Conservation (phyloP, 2,113 vertebrate genomes). For the Setophaga coronata region DNA sequence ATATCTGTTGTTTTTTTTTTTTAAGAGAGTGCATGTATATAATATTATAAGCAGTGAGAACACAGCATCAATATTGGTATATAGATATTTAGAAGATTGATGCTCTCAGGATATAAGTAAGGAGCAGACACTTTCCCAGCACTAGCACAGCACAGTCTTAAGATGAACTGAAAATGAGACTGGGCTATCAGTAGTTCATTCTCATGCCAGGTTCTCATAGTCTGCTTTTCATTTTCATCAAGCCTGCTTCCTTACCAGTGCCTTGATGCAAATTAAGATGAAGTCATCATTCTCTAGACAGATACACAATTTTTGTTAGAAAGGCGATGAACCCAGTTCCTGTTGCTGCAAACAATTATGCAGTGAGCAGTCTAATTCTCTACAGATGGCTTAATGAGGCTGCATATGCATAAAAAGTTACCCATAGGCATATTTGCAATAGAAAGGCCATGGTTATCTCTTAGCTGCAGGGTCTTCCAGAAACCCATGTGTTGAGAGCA, state of each 20-base stretch:
- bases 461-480: slow-evolving; percentile 24
- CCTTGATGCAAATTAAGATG: slow-evolving; percentile 31
- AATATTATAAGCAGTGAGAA: background rate
- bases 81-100: background rate
- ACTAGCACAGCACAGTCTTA: background rate
- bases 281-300: slow-evolving; percentile 38
- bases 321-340: background rate
- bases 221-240: slow-evolving; percentile 33
- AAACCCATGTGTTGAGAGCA: background rate
- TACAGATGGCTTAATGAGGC: slow-evolving; percentile 47
- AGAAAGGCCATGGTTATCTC: slow-evolving; percentile 7
- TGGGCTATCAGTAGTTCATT: background rate
- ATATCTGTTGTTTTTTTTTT: background rate
- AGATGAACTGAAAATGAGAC: background rate
- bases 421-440: slow-evolving; percentile 5
- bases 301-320: slow-evolving; percentile 20
- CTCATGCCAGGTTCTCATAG: background rate
- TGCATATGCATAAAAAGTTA: slow-evolving; percentile 5
- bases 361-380: slow-evolving; percentile 41
- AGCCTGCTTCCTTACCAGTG: background rate
- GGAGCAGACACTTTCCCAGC: background rate
- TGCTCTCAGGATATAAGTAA: background rate
- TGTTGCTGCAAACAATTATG: slow-evolving; percentile 41
- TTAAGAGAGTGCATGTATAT: background rate
- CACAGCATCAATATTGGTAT: background rate